Evolutionary conservation across 2,888 invertebrate species (phyloP), one percentile per base, ranked within the genome.

Genomic region (Cyrtodaria siliqua): DNA sequence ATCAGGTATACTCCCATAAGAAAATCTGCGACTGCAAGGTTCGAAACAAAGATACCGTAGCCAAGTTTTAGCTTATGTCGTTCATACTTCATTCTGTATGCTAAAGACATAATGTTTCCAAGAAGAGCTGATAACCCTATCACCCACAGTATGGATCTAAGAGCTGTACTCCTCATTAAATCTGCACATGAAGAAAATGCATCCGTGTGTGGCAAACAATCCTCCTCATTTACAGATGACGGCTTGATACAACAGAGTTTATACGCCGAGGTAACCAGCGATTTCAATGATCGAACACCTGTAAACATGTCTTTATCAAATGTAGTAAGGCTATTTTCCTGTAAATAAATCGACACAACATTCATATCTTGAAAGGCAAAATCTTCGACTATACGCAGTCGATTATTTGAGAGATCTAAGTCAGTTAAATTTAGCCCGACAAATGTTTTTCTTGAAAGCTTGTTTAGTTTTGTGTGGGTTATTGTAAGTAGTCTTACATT

Each of bases 121-220:
- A 75, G 6, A 2, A 83, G 20, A 9, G 85, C 78, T 18, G 78
- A 44, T 20, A 66, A 14, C 4, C 84, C 85, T 18, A 79, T 62
- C 14, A 85, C 42, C 79, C 82, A 83, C 33, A 86, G 53, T 52
- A 82, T 71, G 0, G 73, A 33, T 33, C 79, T 59, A 2, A 84
- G 73, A 16, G 74, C 40, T 24, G 71, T 44, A 9, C 72, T 73
- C n/a, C 67, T 62, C 75, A 87, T 79, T 26, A 87, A 75, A 57
- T 87, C 83, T 18, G 57, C 69, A 60, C 87, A 87, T 12, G 86
- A 85, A n/a, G 86, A 84, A 18, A 49, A 49, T 18, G 8, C 49
- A 49, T 49, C 49, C n/a, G 6, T 6, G n/a, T 49, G 18, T 9
- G 59, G 85, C 70, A 9, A 62, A 63, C 61, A 83, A 80, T 16